Evolutionary conservation across 2,113 vertebrate genomes (phyloP).

Genomic region (Meriones unguiculatus): DNA sequence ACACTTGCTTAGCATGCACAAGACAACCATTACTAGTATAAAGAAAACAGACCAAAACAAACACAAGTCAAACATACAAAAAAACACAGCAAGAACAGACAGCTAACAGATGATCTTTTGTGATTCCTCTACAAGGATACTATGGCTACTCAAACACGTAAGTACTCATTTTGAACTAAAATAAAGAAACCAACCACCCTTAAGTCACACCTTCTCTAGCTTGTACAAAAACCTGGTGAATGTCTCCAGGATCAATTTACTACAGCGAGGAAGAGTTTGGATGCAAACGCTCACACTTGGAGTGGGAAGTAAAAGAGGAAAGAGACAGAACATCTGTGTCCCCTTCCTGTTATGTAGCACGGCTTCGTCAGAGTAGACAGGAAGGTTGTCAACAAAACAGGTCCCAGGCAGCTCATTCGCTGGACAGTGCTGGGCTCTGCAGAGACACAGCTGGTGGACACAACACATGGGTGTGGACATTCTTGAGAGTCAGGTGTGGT

Average conservation of each 20-base stretch:
- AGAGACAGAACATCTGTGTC: not conserved
- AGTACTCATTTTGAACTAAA: not conserved
- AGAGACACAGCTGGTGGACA: not conserved
- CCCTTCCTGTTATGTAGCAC: not conserved
- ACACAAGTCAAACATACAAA: not conserved
- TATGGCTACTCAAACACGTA: not conserved
- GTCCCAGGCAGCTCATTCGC: not conserved
- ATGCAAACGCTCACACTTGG: not conserved
- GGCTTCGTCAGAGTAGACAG: slow-evolving; percentile 16
- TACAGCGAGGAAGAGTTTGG: not conserved
- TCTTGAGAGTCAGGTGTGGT: not conserved
- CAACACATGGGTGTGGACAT: not conserved
- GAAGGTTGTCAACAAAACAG: not conserved
- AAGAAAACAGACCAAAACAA: not conserved
- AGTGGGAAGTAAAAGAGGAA: not conserved
- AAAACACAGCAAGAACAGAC: not conserved
- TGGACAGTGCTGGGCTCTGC: not conserved
- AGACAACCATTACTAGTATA: not conserved
- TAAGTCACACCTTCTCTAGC: not conserved
- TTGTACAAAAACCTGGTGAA: slow-evolving; percentile 20
- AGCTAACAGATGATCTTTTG: not conserved
- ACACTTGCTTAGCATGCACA: not conserved
- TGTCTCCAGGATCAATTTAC: not conserved
- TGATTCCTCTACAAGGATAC: not conserved
- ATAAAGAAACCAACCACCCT: slow-evolving; percentile 31